Evolutionary conservation across 2,888 invertebrate species (phyloP).

Genomic region (Trachelus stipa): DNA sequence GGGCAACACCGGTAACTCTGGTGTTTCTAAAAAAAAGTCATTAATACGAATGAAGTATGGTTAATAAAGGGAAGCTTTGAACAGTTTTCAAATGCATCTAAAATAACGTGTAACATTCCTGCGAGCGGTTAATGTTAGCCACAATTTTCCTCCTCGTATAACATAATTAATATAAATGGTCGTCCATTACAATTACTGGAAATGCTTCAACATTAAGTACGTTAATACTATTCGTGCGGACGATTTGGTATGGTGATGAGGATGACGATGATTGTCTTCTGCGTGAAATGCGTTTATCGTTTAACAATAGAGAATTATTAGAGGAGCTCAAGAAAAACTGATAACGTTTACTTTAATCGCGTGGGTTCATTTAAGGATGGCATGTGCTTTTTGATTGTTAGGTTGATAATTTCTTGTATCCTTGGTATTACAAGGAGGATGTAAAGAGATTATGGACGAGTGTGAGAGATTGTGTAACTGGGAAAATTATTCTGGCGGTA

Average conservation of each 20-base stretch:
- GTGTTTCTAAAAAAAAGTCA: background rate
- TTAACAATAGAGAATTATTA: constrained; percentile 2
- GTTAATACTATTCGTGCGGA: constrained; percentile 22
- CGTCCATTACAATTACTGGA: constrained; percentile 61
- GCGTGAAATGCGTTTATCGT: background rate
- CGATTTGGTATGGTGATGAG: constrained; percentile 6
- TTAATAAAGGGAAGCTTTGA: constrained; percentile 46
- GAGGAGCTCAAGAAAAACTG: constrained; percentile 18
- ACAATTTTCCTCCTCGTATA: constrained; percentile 58
- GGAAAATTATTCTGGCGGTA: background rate
- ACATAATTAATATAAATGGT: constrained; percentile 52
- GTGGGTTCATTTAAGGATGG: constrained; percentile 8
- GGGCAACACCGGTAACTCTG: background rate
- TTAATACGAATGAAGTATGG: background rate
- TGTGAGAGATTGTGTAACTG: background rate
- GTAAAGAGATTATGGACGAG: background rate
- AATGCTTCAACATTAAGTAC: constrained; percentile 52
- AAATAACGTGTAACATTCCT: constrained; percentile 46
- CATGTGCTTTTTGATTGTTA: background rate
- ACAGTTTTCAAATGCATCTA: constrained; percentile 51
- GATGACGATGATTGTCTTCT: background rate
- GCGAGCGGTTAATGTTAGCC: constrained; percentile 61
- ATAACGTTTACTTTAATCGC: background rate
- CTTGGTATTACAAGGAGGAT: background rate
- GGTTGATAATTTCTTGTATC: background rate